phyloP scores from a whole-genome alignment of 2,113 vertebrate genomes.

The Hippocampus abdominalis region DNA sequence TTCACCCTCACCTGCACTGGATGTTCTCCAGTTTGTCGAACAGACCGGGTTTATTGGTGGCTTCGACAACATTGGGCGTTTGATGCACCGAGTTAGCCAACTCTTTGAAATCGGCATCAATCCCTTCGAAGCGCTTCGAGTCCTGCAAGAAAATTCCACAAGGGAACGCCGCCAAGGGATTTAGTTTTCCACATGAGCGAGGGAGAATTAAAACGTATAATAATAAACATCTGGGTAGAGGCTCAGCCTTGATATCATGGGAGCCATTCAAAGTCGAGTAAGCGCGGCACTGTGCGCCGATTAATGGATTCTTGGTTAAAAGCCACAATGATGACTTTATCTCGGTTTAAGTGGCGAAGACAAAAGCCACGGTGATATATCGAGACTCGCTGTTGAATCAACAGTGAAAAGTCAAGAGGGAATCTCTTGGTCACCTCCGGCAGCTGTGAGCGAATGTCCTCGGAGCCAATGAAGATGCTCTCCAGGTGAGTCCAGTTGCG shows the following conservation, averaged over 20 bases:
- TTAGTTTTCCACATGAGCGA: conserved; percentile 27
- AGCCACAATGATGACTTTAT: conserved; percentile 16
- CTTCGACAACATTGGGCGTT: conserved; percentile 88
- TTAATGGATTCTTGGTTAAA: conserved; percentile 41
- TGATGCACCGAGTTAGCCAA: conserved; percentile 73
- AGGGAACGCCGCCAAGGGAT: conserved; percentile 28
- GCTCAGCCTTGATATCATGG: conserved; percentile 20
- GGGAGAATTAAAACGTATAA: conserved; percentile 42
- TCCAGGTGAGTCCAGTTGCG: conserved; percentile 89
- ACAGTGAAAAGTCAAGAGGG: neutral
- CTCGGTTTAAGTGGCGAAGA: conserved; percentile 15
- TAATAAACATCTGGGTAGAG: conserved; percentile 62
- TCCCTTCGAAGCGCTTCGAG: conserved; percentile 84
- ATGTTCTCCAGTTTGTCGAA: conserved; percentile 86
- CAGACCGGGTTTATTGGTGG: conserved; percentile 84
- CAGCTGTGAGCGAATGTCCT: conserved; percentile 89
- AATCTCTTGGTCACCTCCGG: conserved; percentile 77
- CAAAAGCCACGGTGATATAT: neutral
- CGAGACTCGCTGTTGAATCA: neutral
- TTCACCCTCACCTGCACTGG: conserved; percentile 79
- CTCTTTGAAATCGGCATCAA: conserved; percentile 88
- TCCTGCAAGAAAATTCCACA: conserved; percentile 73
- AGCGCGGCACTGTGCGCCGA: conserved; percentile 26
- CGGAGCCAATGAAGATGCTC: conserved; percentile 93
- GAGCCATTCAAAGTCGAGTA: conserved; percentile 49